Evolutionary conservation across 2,113 vertebrate genomes (phyloP).

Genomic region (Scopus umbretta): DNA sequence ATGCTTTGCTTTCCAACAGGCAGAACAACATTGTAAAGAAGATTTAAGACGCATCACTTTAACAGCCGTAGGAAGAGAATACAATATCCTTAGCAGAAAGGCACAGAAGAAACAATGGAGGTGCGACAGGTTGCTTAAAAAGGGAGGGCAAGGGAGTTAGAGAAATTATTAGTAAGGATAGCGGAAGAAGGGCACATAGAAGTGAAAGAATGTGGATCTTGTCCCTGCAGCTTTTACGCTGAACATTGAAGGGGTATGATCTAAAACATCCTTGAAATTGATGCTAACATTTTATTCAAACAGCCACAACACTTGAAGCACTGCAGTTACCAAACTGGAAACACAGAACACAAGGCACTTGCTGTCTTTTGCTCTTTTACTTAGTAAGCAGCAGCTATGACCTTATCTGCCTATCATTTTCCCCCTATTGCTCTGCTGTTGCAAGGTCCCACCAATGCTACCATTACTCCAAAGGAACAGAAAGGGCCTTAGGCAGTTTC

Average conservation of each 20-base stretch:
- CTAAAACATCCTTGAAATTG: background rate
- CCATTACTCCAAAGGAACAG: background rate
- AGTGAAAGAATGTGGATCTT: background rate
- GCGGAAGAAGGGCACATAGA: background rate
- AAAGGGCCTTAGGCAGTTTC: background rate
- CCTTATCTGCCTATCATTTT: background rate
- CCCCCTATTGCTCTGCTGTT: background rate
- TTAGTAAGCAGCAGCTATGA: background rate
- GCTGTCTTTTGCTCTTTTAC: background rate
- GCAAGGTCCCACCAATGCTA: background rate
- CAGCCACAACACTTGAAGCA: background rate
- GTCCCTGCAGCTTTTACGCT: background rate
- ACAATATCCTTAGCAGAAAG: background rate
- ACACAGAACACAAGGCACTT: background rate
- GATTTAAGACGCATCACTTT: background rate
- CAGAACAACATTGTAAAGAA: background rate
- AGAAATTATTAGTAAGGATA: background rate
- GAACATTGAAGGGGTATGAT: background rate
- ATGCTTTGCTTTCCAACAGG: background rate
- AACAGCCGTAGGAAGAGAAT: background rate
- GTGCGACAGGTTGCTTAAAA: background rate
- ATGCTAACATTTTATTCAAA: background rate
- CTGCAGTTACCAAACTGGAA: background rate
- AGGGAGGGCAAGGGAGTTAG: background rate
- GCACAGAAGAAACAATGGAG: background rate